Evolutionary conservation across 2,113 vertebrate species (phyloP), one percentile per base, ranked within the genome.

Genomic region (Eolophus roseicapilla): DNA sequence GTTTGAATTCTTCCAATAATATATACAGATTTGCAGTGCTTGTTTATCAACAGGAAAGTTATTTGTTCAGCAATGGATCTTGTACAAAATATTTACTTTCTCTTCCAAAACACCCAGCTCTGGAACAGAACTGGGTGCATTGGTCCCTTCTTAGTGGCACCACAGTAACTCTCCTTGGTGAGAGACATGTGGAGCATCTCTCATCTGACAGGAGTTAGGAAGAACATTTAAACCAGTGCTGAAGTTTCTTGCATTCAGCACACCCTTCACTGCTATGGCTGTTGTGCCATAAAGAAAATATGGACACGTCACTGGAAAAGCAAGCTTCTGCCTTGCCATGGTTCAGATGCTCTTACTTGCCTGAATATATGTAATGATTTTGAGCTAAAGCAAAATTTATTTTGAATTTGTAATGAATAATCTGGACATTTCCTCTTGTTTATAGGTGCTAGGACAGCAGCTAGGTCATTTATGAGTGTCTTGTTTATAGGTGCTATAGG

Each of bases 31-130:
- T 92, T 49, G 73, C 69, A 65, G 31, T 80, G 53, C 88, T 91
- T 96, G 37, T 96, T 96, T 95, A 53, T 86, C 10, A 71, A 53
- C 91, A 94, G 86, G 60, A 82, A 82, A 82, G 73, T 93, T 89
- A 93, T 77, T 94, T 93, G 69, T 93, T 84, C 74, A 91, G 57
- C 88, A 95, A 16, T 75, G 69, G 81, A 57, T 73, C 33, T 86
- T 3, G 17, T 80, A 67, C 69, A 93, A 94, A 96, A 95, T 93
- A 90, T 94, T 96, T 96, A 73, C 73, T 90, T 94, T 93, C 70
- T 87, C 18, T 92, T 90, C 62, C 69, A 85, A 95, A 96, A 86
- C 77, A 94, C 39, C 20, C 33, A 35, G 21, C 35, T 35, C 57
- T 59, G 9, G 15, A 35, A 33, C 33, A 35, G 31, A 80, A 62